A percentile compares a stretch with the other conserved stretches of the same genome.
These are phyloP conservation scores for Rhopalosiphum maidis DNA, from an alignment of 1,140 invertebrate genomes.

Conservation along the genomic window DNA sequence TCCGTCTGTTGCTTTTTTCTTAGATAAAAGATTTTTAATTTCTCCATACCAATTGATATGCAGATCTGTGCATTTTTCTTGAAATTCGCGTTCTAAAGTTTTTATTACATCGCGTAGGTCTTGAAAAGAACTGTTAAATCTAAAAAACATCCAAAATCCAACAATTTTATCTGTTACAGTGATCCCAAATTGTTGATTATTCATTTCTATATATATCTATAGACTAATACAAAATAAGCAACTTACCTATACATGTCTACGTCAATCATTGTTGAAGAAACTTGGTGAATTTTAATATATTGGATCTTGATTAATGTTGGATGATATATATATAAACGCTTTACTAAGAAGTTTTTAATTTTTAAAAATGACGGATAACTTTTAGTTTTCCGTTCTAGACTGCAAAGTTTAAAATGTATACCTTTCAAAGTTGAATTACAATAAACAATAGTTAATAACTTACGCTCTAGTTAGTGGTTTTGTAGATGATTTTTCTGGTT, in stretches of 20 bases:
- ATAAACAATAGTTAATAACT: background rate
- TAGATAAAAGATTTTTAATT: background rate
- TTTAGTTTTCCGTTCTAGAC: slow-evolving; percentile 36
- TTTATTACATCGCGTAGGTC: background rate
- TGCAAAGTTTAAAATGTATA: slow-evolving; percentile 1
- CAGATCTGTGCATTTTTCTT: background rate
- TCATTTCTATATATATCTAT: background rate
- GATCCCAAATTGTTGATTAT: too few relatives aligned
- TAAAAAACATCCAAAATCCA: background rate
- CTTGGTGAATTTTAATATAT: background rate
- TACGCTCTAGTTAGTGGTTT: background rate
- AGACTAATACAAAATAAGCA: too few relatives aligned
- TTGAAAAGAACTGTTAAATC: background rate
- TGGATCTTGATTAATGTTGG: slow-evolving; percentile 27
- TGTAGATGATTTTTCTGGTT: background rate
- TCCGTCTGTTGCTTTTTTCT: background rate
- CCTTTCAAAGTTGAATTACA: background rate
- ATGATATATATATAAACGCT: slow-evolving; percentile 47
- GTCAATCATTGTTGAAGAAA: slow-evolving; percentile 26
- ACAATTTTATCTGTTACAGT: too few relatives aligned
- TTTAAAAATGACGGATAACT: slow-evolving; percentile 22
- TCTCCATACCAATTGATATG: slow-evolving; percentile 10
- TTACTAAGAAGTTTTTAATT: slow-evolving; percentile 39
- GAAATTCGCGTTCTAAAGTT: slow-evolving; percentile 61
- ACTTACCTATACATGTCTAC: background rate